Evolutionary conservation across 1,140 invertebrate species (phyloP), one percentile per base, ranked within the genome.

Genomic region (Aradophagus sp.): DNA sequence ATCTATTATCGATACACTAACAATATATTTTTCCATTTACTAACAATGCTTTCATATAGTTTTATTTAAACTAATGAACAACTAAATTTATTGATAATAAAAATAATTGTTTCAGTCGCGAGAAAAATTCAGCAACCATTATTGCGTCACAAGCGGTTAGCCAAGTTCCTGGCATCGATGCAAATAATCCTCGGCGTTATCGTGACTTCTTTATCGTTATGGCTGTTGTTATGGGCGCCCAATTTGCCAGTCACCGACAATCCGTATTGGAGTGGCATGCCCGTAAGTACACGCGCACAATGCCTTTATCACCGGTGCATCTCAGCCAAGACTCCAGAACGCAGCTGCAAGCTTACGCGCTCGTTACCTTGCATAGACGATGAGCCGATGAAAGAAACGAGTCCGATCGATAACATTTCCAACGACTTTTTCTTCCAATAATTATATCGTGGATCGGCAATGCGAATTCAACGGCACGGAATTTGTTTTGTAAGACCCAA

Each of bases 201-300:
- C 4, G 78, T 90, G 17, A 84, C 85, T 19, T 85, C 86, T 1
- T 62, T 91, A 7, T 86, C 88, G 1, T 77, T 88, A 12, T 91
- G 89, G 87, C 81, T 91, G 34, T 78, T 90, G 6, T 65, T 90
- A 12, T 88, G 89, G 85, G 80, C 89, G 26, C 89, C 90, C 2
- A 87, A 86, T 68, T 84, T 90, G 4, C 84, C 86, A 12, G 75
- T 87, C 32, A 74, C 83, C 26, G 88, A 91, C 68, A 90, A 90
- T 79, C 89, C 90, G 0, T 90, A 89, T 61, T 89, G 89, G 86
- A 90, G 89, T 73, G 90, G 88, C 20, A 80, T 89, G 68, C 88
- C 89, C 45, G 90, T 91, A 80, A 87, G 86, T 84, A 53, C 53
- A 55, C 5, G 35, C 13, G 8, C 8, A 55, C 34, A 42, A 66